Percentiles rank a stretch among this genome's conserved stretches.
These are phyloP conservation scores for Nanorana parkeri DNA, from an alignment of 2,113 vertebrate genomes.

Conservation along the genomic window DNA sequence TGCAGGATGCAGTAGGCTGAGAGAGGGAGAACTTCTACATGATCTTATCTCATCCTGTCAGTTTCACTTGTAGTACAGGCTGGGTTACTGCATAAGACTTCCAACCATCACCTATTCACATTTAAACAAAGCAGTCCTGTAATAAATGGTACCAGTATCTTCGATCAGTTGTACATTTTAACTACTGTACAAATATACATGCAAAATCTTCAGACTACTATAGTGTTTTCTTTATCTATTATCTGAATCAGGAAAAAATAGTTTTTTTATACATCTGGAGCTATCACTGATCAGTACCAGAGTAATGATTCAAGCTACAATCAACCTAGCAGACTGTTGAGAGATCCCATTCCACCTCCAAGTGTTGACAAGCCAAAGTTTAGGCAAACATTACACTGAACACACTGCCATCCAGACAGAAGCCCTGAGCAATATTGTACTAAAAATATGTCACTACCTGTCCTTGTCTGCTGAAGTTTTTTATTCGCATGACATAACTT, in stretches of 20 bases:
- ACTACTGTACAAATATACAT: no score
- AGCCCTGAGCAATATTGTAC: slow-evolving; percentile 9
- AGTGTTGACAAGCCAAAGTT: slow-evolving; percentile 38
- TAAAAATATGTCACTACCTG: slow-evolving; percentile 24
- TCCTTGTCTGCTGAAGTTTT: slow-evolving; percentile 8
- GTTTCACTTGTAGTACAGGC: not conserved
- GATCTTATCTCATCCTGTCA: slow-evolving; percentile 26
- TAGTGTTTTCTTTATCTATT: no score
- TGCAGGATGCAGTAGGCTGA: not conserved
- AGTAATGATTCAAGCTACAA: no score
- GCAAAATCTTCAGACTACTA: no score
- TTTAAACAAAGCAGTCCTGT: no score
- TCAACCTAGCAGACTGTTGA: not conserved
- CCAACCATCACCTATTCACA: no score
- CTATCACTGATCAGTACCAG: no score
- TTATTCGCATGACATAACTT: not conserved
- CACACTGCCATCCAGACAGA: slow-evolving; percentile 6
- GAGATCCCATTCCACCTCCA: not conserved
- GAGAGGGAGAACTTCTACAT: slow-evolving; percentile 3
- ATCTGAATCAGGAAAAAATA: no score
- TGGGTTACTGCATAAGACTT: not conserved
- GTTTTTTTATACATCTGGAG: no score
- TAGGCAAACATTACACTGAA: slow-evolving; percentile 19
- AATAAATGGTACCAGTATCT: no score
- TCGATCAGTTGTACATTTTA: no score